Base-by-base conservation (phyloP, 2,888 invertebrate genomes). In the Anodontia alba region DNA sequence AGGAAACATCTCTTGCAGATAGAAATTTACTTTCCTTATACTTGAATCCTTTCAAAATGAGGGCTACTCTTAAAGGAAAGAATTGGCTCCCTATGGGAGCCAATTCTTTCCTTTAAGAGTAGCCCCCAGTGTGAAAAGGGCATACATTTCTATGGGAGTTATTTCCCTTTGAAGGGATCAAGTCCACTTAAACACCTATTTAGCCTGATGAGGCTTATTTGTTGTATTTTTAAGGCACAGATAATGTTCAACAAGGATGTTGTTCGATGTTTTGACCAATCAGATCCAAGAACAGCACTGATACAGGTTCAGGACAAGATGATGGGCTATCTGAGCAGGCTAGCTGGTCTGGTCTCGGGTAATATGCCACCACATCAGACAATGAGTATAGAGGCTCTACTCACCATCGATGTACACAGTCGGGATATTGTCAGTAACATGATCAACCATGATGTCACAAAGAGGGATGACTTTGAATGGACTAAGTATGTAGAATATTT, bases 381-480 rank as follows among this genome's bases (percentile, higher is more conserved):
- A 8, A 90, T 93, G 90, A 92, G 92, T 75, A 89, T 94, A 36
- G 94, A 94, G 83, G 94, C 94, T 0, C 78, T 94, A 77, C 90
- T 94, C 57, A 94, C 93, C 42, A 92, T 94, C 73, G 91, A 92
- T 73, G 94, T 94, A 12, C 94, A 94, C 87, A 94, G 92, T 84
- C 85, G 94, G 67, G 94, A 94, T 85, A 94, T 94, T 75, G 75
- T 94, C 49, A 87, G 84, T 62, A 88, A 84, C 29, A 90, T 94
- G 87, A 92, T 94, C 51, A 88, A 90, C 29, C 88, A 90, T 73
- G 88, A 90, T n/a, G 92, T 94, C 62, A 84, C 73, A 26, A 87
- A 88, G 36, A 87, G 78, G 38, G 93, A 93, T 68, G 93, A 94
- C 87, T 94, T 94, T 90, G 93, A 94, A 76, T 94, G 94, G 94